Base-by-base conservation (phyloP, 2,113 vertebrate species). In the Chloropsis cyanopogon region DNA sequence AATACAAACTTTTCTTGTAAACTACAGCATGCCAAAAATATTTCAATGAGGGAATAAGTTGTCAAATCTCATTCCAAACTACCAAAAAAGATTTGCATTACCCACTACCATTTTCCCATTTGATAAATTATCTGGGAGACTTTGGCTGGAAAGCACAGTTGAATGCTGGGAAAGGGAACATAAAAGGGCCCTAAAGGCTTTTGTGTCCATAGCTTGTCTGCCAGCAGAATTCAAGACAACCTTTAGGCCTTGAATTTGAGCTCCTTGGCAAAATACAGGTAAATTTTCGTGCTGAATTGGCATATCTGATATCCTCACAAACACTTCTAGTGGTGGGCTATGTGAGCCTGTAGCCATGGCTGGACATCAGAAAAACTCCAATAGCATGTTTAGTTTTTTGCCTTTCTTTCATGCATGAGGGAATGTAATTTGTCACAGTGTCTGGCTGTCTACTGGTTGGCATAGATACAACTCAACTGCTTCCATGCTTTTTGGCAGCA, bases 31-130 rank as follows among this genome's bases (percentile, higher is more conserved):
- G 91, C 92, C 93, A 96, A 91, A 97, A 97, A 95, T 95, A 79
- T 84, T 95, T 72, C 82, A 94, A 12, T 78, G 81, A 92, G 92
- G 79, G 86, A 97, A 95, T 68, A 93, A 81, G 72, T 95, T 96
- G 91, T 96, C 91, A 97, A 71, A 92, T 95, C 64, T 91, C 66
- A 94, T 78, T 97, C 92, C 92, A 97, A 96, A 90, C 65, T 86
- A 85, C 61, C 90, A 95, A 65, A 93, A 81, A 82, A 59, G 21
- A n/a, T 88, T 94, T 86, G 93, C 46, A 77, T 89, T 96, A 95
- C 54, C 83, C 46, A 93, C 65, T 66, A 69, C 56, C 46, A 91
- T 91, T 96, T 97, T 59, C 65, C 70, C 25, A 82, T 95, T 93
- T 87, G 71, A 28, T 89, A 82, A 83, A 24, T 49, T 70, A 42